Base-by-base conservation (phyloP, 2,797 vertebrate species). In the Zalophus californianus region DNA sequence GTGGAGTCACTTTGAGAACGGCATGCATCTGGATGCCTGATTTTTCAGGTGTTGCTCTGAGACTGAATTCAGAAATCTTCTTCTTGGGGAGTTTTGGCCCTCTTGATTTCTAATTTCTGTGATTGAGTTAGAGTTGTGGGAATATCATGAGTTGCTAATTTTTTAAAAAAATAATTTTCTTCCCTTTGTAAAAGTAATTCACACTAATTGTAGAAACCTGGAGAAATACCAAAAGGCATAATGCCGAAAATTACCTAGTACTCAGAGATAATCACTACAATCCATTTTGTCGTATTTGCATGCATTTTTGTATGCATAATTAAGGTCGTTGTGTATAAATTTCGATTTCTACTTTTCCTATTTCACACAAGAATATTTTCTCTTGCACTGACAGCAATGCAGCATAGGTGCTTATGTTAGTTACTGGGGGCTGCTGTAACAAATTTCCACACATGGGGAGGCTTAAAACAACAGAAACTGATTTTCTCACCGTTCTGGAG, bases 141-240 rank as follows among this genome's bases (percentile, higher is more conserved):
- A 98, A 93, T 91, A 92, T 56, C 70, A 70, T 91, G 90, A 92
- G 85, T 82, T 96, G 77, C 96, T 97, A 91, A 94, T 95, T 95
- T 68, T 62, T 48, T 13, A 58, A 44, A 80, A 80, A 95, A 88
- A 78, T 48, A 88, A 18, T 13, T 82, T 97, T 77, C 68, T 97
- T 95, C 96, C 94, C 79, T 96, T 96, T 92, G 62, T 96, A 77
- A 94, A 94, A 96, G 62, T 91, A 94, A 96, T 91, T 97, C 84
- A 90, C 48, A 29, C 84, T 96, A 96, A 97, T 97, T 96, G 92
- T 95, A 93, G 92, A 93, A 97, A 88, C 95, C 94, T 97, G 92
- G 64, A 90, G 91, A 95, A 93, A 73, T 84, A 96, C 56, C 86
- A 93, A 90, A 97, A 96, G 52, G 54, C 66, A 79, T 92, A 96